Conservation (phyloP, 2,797 vertebrate species). For the Chanos chanos region DNA sequence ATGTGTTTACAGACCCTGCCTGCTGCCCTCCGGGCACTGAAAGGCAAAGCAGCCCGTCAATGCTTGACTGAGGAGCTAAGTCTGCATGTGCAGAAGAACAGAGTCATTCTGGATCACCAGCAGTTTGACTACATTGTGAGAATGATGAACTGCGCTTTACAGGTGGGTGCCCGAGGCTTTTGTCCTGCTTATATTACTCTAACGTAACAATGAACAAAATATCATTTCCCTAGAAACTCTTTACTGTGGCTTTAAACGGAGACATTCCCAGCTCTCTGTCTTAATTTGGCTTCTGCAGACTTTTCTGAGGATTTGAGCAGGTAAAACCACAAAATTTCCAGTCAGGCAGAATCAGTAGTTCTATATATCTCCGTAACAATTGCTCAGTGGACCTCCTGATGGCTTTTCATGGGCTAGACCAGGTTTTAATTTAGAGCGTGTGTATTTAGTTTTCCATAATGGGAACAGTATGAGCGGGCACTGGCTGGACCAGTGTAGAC, state of each 20-base stretch:
- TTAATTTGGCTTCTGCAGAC: background rate
- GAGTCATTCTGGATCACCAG: constrained; percentile 93
- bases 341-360: background rate
- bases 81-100: constrained; percentile 90
- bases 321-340: constrained; percentile 2
- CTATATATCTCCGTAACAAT: constrained; percentile 9
- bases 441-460: constrained; percentile 17
- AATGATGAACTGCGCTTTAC: constrained; percentile 97
- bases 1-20: constrained; percentile 78
- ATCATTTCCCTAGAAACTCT: no score
- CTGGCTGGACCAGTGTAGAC: constrained; percentile 16
- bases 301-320: background rate
- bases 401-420: constrained; percentile 24
- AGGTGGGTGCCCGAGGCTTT: constrained; percentile 80
- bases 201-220: no score
- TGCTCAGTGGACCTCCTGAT: constrained; percentile 8
- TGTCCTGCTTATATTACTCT: no score
- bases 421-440: constrained; percentile 36
- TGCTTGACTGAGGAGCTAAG: constrained; percentile 91
- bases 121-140: constrained; percentile 95
- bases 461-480: constrained; percentile 9
- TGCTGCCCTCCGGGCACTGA: constrained; percentile 92
- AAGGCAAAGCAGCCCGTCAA: constrained; percentile 90
- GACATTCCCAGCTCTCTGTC: background rate
- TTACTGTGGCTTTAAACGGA: no score